Evolutionary conservation across 2,888 invertebrate genomes (phyloP).

Genomic region (Cyrtodaria siliqua): DNA sequence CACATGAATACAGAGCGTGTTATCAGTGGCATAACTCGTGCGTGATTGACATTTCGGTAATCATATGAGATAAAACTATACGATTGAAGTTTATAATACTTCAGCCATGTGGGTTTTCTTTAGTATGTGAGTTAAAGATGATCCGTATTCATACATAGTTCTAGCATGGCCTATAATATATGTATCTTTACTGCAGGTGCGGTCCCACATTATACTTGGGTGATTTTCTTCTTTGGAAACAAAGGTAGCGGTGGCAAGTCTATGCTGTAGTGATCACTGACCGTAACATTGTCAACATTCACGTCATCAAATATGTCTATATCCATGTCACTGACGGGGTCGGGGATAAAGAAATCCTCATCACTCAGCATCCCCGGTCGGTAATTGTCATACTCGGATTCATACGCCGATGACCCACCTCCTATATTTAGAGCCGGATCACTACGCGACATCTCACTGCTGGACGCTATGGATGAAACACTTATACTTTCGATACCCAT

Average conservation of each 20-base stretch:
- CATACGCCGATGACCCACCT: slow-evolving; percentile 89
- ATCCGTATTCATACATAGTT: no score
- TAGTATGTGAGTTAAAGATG: no score
- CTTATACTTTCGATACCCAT: slow-evolving; percentile 82
- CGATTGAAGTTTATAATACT: no score
- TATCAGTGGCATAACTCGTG: no score
- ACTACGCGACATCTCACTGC: slow-evolving; percentile 85
- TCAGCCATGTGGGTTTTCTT: no score
- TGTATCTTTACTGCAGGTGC: no score
- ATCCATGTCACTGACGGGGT: slow-evolving; percentile 85
- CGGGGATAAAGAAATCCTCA: slow-evolving; percentile 85
- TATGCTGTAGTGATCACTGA: slow-evolving; percentile 83
- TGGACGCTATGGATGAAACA: slow-evolving; percentile 82
- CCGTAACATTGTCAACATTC: slow-evolving; percentile 83
- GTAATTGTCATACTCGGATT: slow-evolving; percentile 91
- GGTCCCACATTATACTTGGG: slow-evolving; percentile 70
- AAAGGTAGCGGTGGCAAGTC: slow-evolving; percentile 78
- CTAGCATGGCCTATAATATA: no score
- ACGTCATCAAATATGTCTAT: slow-evolving; percentile 85
- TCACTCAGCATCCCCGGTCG: slow-evolving; percentile 87
- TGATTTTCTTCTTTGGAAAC: slow-evolving; percentile 77
- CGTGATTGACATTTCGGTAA: no score
- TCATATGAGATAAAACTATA: no score
- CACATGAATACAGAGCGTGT: no score
- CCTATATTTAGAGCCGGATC: slow-evolving; percentile 84